Evolutionary conservation across 2,888 invertebrate genomes (phyloP), one percentile per base, ranked within the genome.

Genomic region (Diaphora mendica): DNA sequence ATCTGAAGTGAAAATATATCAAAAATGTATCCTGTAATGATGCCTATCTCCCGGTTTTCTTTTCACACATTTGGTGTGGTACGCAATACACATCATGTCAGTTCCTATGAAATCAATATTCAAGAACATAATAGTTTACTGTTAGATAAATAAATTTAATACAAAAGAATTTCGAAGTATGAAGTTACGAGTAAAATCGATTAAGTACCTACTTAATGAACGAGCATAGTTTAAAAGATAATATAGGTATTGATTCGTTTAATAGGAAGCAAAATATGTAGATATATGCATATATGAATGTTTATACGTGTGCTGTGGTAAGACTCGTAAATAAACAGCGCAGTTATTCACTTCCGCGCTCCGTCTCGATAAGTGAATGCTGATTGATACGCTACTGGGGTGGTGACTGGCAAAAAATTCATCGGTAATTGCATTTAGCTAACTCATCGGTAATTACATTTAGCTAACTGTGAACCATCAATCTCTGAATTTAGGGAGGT

Each of bases 301-400:
- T n/a, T 17, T 59, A 62, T 59, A 8, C 8, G 11, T 26, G 13
- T 59, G 59, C 4, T 26, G 13, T 59, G 59, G 13, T 59, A 39
- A 59, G 42, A 44, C 64, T 42, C 11, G n/a, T 65, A 62, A 69
- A 48, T 69, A 71, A 68, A 74, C 59, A 65, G 35, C 44, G 64
- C 33, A 35, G 13, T 66, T 59, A 68, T 72, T 67, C 62, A 62
- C 30, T 71, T 74, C 74, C 51, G 64, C 70, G 20, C 66, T 67
- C 62, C 65, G 48, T 69, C 71, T 69, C 55, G 64, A 59, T 71
- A 65, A 62, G 59, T 62, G 74, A 75, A 75, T 72, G 59, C 75
- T 75, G 71, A 75, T 75, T 69, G 75, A 72, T 72, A 62, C 30
- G 59, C 35, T 35, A 48, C 55, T 68, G 71, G 66, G 74, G 75